A percentile compares a stretch with the other conserved stretches of the same genome.
Evolutionary conservation across 2,797 vertebrate genomes (phyloP).

Genomic region (Eidolon dupreanum): DNA sequence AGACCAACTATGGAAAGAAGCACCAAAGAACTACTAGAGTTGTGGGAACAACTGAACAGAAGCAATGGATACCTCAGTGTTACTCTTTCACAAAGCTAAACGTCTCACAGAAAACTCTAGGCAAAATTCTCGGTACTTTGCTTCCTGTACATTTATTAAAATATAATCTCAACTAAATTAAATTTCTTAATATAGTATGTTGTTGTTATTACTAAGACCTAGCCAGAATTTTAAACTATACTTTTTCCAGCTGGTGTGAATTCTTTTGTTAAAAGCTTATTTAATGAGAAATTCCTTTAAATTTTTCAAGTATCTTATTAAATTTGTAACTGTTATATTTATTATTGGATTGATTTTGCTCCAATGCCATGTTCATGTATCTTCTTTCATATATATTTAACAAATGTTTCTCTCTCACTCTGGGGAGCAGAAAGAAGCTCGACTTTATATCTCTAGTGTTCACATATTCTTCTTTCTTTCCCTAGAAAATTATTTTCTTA

Average conservation of each 20-base stretch:
- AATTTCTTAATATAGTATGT: background rate
- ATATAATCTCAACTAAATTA: background rate
- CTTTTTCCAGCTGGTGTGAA: background rate
- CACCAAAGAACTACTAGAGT: background rate
- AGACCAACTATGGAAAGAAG: background rate
- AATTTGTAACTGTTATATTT: background rate
- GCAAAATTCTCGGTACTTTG: background rate
- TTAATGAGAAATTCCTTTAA: background rate
- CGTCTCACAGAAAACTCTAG: background rate
- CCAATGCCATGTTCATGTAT: background rate
- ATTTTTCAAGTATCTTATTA: background rate
- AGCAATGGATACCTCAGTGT: background rate
- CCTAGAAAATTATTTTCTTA: background rate
- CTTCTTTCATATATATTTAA: background rate
- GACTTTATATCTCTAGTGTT: background rate
- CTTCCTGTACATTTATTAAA: background rate
- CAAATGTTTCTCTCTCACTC: background rate
- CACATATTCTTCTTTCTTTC: background rate
- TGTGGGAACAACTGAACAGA: background rate
- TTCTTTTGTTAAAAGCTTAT: background rate
- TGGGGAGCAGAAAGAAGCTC: background rate
- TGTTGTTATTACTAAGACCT: background rate
- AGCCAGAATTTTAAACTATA: background rate
- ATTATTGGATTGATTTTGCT: background rate
- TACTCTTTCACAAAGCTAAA: background rate